Evolutionary conservation across 2,888 invertebrate species (phyloP).

Genomic region (Leptinotarsa haldemani): DNA sequence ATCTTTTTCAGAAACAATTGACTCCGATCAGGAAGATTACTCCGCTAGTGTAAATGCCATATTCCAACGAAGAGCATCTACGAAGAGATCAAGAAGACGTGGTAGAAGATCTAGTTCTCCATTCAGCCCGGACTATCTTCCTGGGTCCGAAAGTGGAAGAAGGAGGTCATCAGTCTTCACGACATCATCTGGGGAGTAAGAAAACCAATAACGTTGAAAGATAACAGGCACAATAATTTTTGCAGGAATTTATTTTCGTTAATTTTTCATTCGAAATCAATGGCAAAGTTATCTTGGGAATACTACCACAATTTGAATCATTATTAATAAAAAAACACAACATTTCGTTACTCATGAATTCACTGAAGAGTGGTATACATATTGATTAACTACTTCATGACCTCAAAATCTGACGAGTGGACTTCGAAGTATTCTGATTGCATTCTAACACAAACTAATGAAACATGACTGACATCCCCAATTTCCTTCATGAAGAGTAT

Average conservation of each 20-base stretch:
- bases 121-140: constrained; percentile 67
- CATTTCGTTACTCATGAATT: no score
- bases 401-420: no score
- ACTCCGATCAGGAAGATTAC: constrained; percentile 85
- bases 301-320: no score
- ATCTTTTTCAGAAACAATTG: constrained; percentile 60
- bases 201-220: constrained; percentile 41
- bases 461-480: no score
- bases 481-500: no score
- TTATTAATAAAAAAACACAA: no score
- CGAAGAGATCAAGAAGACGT: constrained; percentile 76
- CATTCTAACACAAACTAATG: no score
- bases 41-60: constrained; percentile 88
- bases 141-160: constrained; percentile 63
- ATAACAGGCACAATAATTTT: background rate
- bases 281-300: no score
- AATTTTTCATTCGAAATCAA: no score
- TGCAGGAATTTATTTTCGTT: background rate
- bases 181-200: constrained; percentile 88
- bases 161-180: constrained; percentile 83
- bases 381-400: no score
- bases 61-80: constrained; percentile 81
- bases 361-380: no score
- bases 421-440: no score
- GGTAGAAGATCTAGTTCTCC: constrained; percentile 73